Base-by-base conservation (phyloP, 2,888 invertebrate species). In the Plemyria rubiginata region DNA sequence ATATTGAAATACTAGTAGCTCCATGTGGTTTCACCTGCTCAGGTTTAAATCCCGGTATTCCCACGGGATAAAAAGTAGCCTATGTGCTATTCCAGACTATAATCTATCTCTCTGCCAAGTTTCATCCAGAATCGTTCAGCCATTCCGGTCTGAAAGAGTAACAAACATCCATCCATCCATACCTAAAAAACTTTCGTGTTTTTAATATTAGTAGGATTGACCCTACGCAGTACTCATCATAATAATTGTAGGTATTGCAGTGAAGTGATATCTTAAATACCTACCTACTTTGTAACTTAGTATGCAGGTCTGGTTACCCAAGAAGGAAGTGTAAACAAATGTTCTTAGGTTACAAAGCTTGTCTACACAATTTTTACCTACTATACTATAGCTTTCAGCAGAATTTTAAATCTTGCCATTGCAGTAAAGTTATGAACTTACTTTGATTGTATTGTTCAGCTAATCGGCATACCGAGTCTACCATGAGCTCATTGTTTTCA, bases 401-500 rank as follows among this genome's bases (percentile, higher is more conserved):
- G 53, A 51, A 59, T 57, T 62, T 59, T 51, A 54, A 63, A 16
- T 43, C 32, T 52, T 46, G 28, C 50, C 40, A 22, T 11, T 52
- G 41, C 36, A 22, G 40, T 9, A 28, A 38, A 15, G 51, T 77
- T n/a, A n/a, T n/a, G n/a, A n/a, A 89, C 90, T 88, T 82, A 93
- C 93, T 93, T 86, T 94, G 91, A 84, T 94, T 94, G 72, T 94
- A 94, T 73, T 94, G 88, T 76, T 94, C 93, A 49, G 94, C 93
- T 77, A 94, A 88, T 76, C 94, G 94, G 82, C 97, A 97, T 65
- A 90, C 87, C 60, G 93, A 92, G 77, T 96, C 96, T 45, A 96
- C 91, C 81, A 95, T 94, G 59, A 97, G 87, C 83, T 97, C 96
- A 74, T 95, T 93, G 55, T 89, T 86, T 79, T 95, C 95, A 85